These are phyloP conservation scores for Recurvirostra avosetta DNA, from an alignment of 2,113 vertebrate species.

Conservation along the genomic window DNA sequence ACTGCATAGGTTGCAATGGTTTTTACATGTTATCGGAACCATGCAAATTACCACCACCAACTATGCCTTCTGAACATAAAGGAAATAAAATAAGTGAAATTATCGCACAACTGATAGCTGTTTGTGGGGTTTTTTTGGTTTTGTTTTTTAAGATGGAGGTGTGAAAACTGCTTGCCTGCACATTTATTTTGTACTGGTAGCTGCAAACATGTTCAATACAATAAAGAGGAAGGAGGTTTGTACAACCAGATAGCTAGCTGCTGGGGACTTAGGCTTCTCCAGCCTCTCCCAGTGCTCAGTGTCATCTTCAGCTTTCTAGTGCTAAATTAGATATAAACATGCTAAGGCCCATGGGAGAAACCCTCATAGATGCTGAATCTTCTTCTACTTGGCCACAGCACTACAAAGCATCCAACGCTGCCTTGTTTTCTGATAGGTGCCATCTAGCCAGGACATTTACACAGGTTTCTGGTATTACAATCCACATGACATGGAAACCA, in stretches of 20 bases:
- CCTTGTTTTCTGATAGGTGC: neutral
- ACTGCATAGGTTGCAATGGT: neutral
- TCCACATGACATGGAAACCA: neutral
- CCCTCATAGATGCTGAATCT: neutral
- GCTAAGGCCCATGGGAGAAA: neutral
- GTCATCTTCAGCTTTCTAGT: neutral
- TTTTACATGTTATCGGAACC: neutral
- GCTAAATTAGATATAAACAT: neutral
- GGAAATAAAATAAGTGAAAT: neutral
- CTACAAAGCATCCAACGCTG: neutral
- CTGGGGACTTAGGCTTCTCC: neutral
- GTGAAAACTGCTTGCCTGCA: neutral
- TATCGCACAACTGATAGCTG: neutral
- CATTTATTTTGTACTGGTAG: neutral
- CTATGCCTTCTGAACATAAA: neutral
- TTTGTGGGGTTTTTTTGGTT: neutral
- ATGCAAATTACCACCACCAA: neutral
- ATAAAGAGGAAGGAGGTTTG: neutral
- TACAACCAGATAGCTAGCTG: neutral
- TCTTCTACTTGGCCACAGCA: neutral
- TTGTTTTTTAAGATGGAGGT: neutral
- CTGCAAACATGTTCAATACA: neutral
- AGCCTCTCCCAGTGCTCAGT: neutral
- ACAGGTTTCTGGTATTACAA: neutral
- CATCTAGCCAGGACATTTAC: neutral